These are phyloP conservation scores for Acrobeloides nanus DNA, from an alignment of 2,888 invertebrate species.

Conservation along the genomic window DNA sequence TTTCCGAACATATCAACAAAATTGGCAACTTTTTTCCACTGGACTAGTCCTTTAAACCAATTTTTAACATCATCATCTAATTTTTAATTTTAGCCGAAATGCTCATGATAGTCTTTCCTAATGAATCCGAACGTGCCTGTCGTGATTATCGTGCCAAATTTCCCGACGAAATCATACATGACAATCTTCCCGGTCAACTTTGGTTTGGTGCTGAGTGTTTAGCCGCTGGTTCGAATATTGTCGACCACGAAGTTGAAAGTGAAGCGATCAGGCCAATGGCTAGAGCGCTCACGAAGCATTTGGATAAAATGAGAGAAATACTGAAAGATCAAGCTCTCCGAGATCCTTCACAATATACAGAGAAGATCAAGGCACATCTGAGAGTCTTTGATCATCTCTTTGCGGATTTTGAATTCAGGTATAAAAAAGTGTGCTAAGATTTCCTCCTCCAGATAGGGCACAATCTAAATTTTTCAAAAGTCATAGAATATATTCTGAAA, in stretches of 20 bases:
- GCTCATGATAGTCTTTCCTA: constrained; percentile 46
- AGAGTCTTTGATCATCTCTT: constrained; percentile 75
- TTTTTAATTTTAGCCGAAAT: constrained; percentile 47
- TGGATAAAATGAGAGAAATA: constrained; percentile 82
- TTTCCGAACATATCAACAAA: too few relatives aligned
- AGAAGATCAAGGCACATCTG: constrained; percentile 54
- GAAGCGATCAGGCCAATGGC: constrained; percentile 92
- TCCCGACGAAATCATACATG: constrained; percentile 94
- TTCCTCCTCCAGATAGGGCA: too few relatives aligned
- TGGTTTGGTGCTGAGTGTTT: constrained; percentile 99
- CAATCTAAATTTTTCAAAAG: too few relatives aligned
- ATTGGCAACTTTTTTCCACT: too few relatives aligned
- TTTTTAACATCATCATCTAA: too few relatives aligned
- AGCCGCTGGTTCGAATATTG: constrained; percentile 93
- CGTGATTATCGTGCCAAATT: constrained; percentile 95
- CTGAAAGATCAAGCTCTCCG: constrained; percentile 70
- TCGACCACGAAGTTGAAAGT: constrained; percentile 91
- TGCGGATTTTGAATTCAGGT: constrained; percentile 85
- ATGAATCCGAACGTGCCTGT: constrained; percentile 50
- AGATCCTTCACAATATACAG: constrained; percentile 56
- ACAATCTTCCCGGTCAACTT: constrained; percentile 91
- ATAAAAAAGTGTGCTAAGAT: too few relatives aligned
- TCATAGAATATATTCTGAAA: too few relatives aligned
- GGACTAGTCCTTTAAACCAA: too few relatives aligned
- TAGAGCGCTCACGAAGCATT: constrained; percentile 85